Conservation (phyloP, 2,888 invertebrate species). For the Thera obeliscata region DNA sequence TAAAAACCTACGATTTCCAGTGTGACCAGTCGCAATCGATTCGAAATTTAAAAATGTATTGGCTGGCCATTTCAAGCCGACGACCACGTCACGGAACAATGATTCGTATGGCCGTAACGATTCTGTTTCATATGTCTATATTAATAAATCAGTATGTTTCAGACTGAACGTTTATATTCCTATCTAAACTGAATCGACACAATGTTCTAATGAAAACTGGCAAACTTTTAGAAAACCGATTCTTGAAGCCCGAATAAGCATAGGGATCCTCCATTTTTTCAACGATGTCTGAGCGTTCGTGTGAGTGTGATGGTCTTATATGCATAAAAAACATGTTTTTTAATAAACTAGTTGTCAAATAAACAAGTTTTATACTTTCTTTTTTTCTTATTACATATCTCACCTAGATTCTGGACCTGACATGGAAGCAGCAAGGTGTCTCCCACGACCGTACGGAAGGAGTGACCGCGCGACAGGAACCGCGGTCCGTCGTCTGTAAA, state of each 20-base stretch:
- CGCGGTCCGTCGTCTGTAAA: conserved; percentile 85
- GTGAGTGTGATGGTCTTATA: too few relatives aligned
- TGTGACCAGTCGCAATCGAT: neutral
- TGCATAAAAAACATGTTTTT: too few relatives aligned
- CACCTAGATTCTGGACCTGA: conserved; percentile 87
- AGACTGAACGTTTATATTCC: too few relatives aligned
- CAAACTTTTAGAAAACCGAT: too few relatives aligned
- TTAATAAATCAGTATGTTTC: neutral
- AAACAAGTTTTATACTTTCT: too few relatives aligned
- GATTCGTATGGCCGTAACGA: neutral
- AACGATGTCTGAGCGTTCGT: too few relatives aligned
- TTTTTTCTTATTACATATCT: neutral
- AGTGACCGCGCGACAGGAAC: conserved; percentile 90
- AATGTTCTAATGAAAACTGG: too few relatives aligned
- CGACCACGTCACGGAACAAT: neutral
- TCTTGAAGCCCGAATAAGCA: too few relatives aligned
- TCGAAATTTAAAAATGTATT: neutral
- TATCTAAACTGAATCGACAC: too few relatives aligned
- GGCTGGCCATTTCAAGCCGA: neutral
- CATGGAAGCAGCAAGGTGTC: conserved; percentile 91
- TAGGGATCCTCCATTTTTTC: too few relatives aligned
- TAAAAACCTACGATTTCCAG: neutral
- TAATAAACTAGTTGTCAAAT: too few relatives aligned
- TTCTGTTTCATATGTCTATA: neutral
- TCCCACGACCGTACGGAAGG: conserved; percentile 90